Evolutionary conservation across 2,888 invertebrate species (phyloP), one percentile per base, ranked within the genome.

Genomic region (Deilephila elpenor): DNA sequence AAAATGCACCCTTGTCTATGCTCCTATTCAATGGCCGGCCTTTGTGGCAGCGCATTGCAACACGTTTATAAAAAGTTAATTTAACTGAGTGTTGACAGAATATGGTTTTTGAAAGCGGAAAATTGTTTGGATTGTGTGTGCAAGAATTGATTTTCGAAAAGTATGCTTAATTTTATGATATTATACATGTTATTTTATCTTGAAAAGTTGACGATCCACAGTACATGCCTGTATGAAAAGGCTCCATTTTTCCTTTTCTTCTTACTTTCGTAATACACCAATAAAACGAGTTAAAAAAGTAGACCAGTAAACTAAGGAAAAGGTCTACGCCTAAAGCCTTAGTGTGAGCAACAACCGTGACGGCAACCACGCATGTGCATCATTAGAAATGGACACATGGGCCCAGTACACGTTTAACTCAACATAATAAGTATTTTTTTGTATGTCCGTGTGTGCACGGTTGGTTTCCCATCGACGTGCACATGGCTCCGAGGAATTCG

Each of bases 401-500:
- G 62, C 44, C 20, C 20, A 67, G 37, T 74, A 59, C 32, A 71
- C 71, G 44, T 37, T 37, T n/a, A 56, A 56, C 56, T 34, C 19
- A 71, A 75, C 64, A 74, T 73, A 85, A 85, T 86, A 78, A 82
- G 82, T 44, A 89, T 87, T 91, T 89, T 85, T 79, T 78, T 80
- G 82, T 84, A 14, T 44, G 64, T 67, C 64, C 88, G 87, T 88
- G 87, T 88, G 87, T 87, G 88, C 89, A 92, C 89, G 93, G 89
- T 89, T 88, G 88, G 93, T 80, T 93, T 93, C 93, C 92, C 93
- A 92, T 87, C 89, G 90, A 87, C 88, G 87, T 89, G 93, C 94
- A 94, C 93, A 94, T 94, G 94, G 92, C 93, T 86, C 84, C 81
- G 80, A 91, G 93, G 94, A 94, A 94, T 94, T 94, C 90, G 93